Evolutionary conservation across 2,113 vertebrate genomes (phyloP).

Genomic region (Candoia aspera): DNA sequence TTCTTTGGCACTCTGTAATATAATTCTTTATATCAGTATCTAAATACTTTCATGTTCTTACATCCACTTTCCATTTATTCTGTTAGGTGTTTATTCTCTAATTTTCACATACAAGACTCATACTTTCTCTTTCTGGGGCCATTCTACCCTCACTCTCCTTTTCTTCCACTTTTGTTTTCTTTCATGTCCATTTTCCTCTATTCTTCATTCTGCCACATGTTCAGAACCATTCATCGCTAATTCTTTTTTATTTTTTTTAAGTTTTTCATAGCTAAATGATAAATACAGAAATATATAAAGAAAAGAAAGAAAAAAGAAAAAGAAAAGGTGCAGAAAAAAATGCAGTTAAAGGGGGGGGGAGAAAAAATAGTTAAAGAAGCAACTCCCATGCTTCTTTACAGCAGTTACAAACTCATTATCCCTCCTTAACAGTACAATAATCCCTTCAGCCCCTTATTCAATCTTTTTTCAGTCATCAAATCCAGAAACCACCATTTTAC

Average conservation of each 20-base stretch:
- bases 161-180: not conserved
- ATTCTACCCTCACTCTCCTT: not conserved
- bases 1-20: not conserved
- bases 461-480: not conserved
- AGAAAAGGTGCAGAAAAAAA: not conserved
- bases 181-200: not conserved
- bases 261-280: not conserved
- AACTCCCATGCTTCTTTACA: not conserved
- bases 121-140: not conserved
- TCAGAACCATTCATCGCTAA: no score
- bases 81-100: not conserved
- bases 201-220: no score
- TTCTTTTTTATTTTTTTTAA: no score
- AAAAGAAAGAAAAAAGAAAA: not conserved
- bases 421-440: not conserved
- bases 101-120: not conserved
- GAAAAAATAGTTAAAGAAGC: not conserved
- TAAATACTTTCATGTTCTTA: not conserved
- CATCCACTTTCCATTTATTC: not conserved
- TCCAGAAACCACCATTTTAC: not conserved
- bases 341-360: not conserved
- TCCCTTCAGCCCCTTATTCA: not conserved
- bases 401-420: not conserved
- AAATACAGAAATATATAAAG: not conserved
- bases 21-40: not conserved